Evolutionary conservation across 2,888 invertebrate species (phyloP), one percentile per base, ranked within the genome.

Genomic region (Pristionchus maxplancki): DNA sequence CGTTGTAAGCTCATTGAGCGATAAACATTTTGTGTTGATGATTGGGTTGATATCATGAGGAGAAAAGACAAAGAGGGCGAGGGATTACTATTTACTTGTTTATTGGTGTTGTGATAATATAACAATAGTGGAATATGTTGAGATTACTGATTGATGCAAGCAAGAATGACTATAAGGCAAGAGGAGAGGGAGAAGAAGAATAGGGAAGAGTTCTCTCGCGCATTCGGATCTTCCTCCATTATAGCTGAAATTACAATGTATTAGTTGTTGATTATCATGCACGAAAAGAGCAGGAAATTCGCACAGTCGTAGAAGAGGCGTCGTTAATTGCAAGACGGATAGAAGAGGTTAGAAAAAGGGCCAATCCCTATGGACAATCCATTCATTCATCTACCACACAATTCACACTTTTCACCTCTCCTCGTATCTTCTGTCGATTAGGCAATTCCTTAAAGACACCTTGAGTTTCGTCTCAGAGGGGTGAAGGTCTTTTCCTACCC

Each of bases 301-400:
- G 31, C 58, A 31, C 31, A 64, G 31, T 28, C 31, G 31, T 64
- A 64, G 64, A 34, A 64, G 64, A 64, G 58, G 58, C 58, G 58
- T 58, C 4, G 34, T 31, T 64, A 64, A 31, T 13, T 15, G 64
- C 64, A 9, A 31, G 64, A 44, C n/a, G n/a, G 44, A 64, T 15
- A 31, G 13, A 31, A 64, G 64, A 31, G 64, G 71, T 74, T 74
- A 74, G 40, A 5, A 20, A 37, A 28, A 40, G 34, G 71, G 9
- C 3, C 58, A 58, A 24, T 24, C 24, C 50, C 15, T 50, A 50
- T 50, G 15, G 17, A 58, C 24, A 58, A 6, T 24, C 9, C 67
- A 67, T 67, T 15, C 67, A 34, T 24, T 74, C n/a, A 67, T 67
- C 71, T 74, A 74, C 24, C 71, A 74, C 71, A 74, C 71, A 74